A percentile compares a stretch with the other conserved stretches of the same genome.
Evolutionary conservation across 2,888 invertebrate genomes (phyloP).

Genomic region (Lottia scabra): DNA sequence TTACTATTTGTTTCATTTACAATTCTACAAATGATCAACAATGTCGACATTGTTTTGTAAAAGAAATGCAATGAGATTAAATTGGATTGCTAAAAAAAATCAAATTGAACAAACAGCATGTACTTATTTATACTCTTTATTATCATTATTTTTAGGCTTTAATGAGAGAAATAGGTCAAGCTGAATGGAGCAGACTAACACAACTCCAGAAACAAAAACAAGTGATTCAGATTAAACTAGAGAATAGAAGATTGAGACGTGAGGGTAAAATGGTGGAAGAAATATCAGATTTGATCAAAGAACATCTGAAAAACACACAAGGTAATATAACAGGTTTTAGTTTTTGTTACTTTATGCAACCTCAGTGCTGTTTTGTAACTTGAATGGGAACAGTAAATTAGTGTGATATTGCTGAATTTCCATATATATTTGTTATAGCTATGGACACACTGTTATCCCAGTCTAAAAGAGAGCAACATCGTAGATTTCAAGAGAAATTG

Average conservation of each 20-base stretch:
- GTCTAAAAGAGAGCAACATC: conserved; percentile 47
- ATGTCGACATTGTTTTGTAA: too few species aligned
- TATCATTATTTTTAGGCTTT: conserved; percentile 45
- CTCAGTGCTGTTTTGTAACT: too few species aligned
- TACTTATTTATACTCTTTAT: not conserved
- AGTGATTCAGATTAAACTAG: conserved; percentile 50
- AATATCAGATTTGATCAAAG: conserved; percentile 39
- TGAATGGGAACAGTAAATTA: too few species aligned
- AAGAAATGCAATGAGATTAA: too few species aligned
- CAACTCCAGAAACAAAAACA: conserved; percentile 54
- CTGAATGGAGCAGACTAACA: conserved; percentile 57
- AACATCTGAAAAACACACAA: conserved; percentile 48
- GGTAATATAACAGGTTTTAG: conserved; percentile 33
- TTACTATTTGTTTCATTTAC: too few species aligned
- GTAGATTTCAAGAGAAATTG: conserved; percentile 50
- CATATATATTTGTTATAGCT: conserved; percentile 6
- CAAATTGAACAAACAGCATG: too few species aligned
- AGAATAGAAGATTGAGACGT: conserved; percentile 46
- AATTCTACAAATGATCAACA: too few species aligned
- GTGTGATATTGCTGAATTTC: too few species aligned
- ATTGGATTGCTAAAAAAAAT: too few species aligned
- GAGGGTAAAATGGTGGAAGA: conserved; percentile 51
- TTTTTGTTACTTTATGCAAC: too few species aligned
- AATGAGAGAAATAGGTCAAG: conserved; percentile 56
- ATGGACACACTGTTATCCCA: conserved; percentile 48